phyloP scores from a whole-genome alignment of 1,140 invertebrate species.

The Ooceraea biroi region DNA sequence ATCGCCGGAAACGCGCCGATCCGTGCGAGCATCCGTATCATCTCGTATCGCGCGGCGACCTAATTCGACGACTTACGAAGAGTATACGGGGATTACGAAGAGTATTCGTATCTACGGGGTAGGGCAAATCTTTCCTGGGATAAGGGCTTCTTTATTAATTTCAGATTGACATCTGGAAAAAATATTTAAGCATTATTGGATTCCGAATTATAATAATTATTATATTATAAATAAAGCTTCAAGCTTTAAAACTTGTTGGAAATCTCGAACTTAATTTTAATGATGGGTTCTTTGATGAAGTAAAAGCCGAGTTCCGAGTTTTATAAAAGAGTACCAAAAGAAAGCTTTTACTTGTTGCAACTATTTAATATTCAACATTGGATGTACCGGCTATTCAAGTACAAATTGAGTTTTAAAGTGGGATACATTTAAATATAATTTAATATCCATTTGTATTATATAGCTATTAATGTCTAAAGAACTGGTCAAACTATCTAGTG shows the following conservation, averaged over 20 bases:
- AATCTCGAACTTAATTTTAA: background rate
- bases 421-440: background rate
- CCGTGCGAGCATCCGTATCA: background rate
- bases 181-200: background rate
- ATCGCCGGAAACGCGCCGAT: background rate
- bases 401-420: background rate
- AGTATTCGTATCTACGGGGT: background rate
- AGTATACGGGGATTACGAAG: background rate
- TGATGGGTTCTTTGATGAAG: background rate
- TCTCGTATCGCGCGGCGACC: background rate
- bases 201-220: background rate
- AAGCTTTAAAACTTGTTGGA: background rate
- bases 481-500: no score
- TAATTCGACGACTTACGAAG: constrained; percentile 6
- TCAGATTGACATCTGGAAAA: background rate
- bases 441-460: background rate
- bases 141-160: background rate
- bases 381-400: background rate
- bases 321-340: background rate
- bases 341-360: background rate
- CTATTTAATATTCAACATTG: background rate
- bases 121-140: background rate
- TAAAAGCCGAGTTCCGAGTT: background rate
- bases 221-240: background rate
- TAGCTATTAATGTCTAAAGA: no score